Base-by-base conservation (phyloP, 2,888 invertebrate genomes). In the Drosophila mayaguana region DNA sequence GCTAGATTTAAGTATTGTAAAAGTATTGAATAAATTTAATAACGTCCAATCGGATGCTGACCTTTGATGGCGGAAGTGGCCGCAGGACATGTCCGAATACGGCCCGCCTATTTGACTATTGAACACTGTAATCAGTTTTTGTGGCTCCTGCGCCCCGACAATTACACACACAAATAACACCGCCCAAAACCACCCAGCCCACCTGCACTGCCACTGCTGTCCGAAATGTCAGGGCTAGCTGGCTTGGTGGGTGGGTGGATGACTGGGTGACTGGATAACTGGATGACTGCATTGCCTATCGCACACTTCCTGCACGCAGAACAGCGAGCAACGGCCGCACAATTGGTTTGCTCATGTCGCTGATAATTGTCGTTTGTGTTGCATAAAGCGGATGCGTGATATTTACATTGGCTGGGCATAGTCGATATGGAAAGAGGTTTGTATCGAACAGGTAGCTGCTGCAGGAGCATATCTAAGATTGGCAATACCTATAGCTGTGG, bases 341-440 rank as follows among this genome's bases (percentile, higher is more conserved):
- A 88, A 85, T 88, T 86, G 88, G 87, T 86, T 88, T 88, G 87
- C 80, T 81, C 88, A 88, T 88, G 83, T 88, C 75, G 68, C 87
- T 83, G 84, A 90, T 88, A 90, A 90, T 89, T 90, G 90, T 80
- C 83, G 83, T 73, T 79, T 84, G 76, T 66, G 76, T 75, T 78
- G 78, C 85, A 88, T 73, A 86, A 77, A 88, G 68, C 83, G 83
- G 88, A 84, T 88, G 85, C 62, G 54, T 62, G 62, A 16, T 63
- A 45, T 63, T 63, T 43, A 48, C 43, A 18, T 32, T n/a, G 32
- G 7, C 32, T 20, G 22, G 57, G 61, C 38, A 59, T 32, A 62
- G 59, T 32, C 43, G 63, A 66, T 79, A 45, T 16, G 16, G 43
- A 1, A 14, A 34, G 2, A 36, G 22, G 12, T 7, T 7, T 11